Evolutionary conservation across 2,113 vertebrate species (phyloP).

Genomic region (Eclectus roratus): DNA sequence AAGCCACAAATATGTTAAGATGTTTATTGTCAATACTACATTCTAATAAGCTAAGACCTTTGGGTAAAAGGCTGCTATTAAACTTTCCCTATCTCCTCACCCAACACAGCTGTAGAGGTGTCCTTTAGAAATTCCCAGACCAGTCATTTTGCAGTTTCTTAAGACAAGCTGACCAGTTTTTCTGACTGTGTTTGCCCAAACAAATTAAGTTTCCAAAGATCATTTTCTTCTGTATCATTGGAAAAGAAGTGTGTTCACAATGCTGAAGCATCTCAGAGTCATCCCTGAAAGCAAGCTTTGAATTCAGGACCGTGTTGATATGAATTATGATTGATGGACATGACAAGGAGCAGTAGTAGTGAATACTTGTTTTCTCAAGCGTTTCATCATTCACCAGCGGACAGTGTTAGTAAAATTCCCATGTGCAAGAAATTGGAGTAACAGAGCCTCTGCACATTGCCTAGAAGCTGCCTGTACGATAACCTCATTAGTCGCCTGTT

Average conservation of each 20-base stretch:
- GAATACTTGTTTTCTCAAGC: constrained; percentile 50
- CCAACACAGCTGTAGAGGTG: background rate
- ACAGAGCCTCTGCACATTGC: background rate
- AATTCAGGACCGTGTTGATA: background rate
- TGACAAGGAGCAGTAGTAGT: background rate
- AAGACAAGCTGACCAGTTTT: background rate
- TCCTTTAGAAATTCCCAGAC: background rate
- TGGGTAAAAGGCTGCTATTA: background rate
- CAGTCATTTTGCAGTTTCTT: background rate
- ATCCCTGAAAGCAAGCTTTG: constrained; percentile 17
- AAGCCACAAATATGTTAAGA: background rate
- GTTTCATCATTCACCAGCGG: constrained; percentile 37
- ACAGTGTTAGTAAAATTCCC: constrained; percentile 38
- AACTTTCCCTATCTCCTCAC: background rate
- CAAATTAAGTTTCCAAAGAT: background rate
- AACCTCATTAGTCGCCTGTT: constrained; percentile 14
- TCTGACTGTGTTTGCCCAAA: background rate
- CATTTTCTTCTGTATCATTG: background rate
- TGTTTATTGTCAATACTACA: background rate
- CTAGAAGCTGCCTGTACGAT: background rate
- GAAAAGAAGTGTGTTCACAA: background rate
- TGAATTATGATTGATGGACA: constrained; percentile 12
- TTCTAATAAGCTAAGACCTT: background rate
- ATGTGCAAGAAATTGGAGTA: constrained; percentile 8
- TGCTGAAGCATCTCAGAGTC: background rate